phyloP scores from a whole-genome alignment of 53 echinoderm and acorn worm species.

The Hippasteria phrygiana region DNA sequence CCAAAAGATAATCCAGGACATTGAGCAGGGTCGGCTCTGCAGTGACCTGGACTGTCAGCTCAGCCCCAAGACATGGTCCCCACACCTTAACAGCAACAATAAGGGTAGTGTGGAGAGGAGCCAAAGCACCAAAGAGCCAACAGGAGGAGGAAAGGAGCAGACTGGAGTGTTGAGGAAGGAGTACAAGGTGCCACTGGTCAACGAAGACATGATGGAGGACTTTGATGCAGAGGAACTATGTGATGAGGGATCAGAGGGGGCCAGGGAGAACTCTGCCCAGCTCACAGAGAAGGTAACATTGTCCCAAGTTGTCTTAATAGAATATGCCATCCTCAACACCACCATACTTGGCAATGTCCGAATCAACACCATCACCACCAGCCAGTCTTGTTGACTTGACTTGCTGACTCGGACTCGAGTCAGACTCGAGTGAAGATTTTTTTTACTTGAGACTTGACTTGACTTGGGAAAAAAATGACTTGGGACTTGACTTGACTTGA shows the following conservation, averaged over 20 bases:
- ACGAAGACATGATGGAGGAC: constrained; percentile 90
- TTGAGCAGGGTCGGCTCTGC: constrained; percentile 81
- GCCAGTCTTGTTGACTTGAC: too few species aligned
- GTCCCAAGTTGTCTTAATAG: too few species aligned
- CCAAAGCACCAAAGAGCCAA: background rate
- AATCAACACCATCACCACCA: too few species aligned
- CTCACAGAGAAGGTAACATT: constrained; percentile 90
- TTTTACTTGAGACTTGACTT: too few species aligned
- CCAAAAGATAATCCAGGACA: constrained; percentile 85
- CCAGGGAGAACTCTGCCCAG: constrained; percentile 90
- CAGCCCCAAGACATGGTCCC: constrained; percentile 1
- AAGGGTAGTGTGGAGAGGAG: constrained; percentile 35
- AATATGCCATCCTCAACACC: too few species aligned
- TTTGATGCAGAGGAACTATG: constrained; percentile 88
- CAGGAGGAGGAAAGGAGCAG: constrained; percentile 44
- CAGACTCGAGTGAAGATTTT: too few species aligned
- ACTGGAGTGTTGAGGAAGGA: constrained; percentile 43
- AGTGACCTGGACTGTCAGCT: constrained; percentile 70
- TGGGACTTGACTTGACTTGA: too few species aligned
- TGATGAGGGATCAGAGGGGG: constrained; percentile 83
- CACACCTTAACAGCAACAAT: constrained; percentile 53
- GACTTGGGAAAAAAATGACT: too few species aligned
- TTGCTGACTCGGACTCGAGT: too few species aligned
- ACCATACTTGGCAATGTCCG: too few species aligned
- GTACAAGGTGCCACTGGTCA: constrained; percentile 87